Base-by-base conservation (phyloP, 2,113 vertebrate genomes). In the Xenopus borealis region DNA sequence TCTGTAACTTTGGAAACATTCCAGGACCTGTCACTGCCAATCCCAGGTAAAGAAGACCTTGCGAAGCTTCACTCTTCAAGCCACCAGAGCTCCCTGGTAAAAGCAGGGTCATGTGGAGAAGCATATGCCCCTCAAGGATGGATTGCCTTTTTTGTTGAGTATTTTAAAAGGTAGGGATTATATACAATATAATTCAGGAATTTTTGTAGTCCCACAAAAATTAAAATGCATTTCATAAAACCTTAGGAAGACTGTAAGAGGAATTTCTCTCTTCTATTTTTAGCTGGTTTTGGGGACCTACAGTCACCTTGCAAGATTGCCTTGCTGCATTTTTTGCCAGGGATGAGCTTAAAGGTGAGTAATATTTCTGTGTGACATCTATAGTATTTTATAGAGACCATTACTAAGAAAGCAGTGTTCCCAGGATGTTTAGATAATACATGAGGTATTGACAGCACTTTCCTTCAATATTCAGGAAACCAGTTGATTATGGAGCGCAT, bases 281-380 rank as follows among this genome's bases (percentile, higher is more conserved):
- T 84, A 99, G 96, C 88, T 99, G 97, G 97, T 98, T 98, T 92
- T 99, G 97, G 97, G 97, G 97, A 81, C 97, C 97, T 68, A 92
- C 96, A 84, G 97, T 99, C 81, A 98, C 95, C 46, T 91, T 99
- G 87, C 96, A 99, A 89, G 97, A 99, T 87, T 98, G 97, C 84
- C 93, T 98, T 80, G 96, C 96, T 83, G 97, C 97, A 73, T 99
- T 99, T 88, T 99, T 99, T 81, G 94, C 96, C 75, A 93, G 96
- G 88, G 97, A 99, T 85, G 97, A 99, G 85, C 89, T 98, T 62
- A 99, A 99, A 92, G 96, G 97, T 98, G 84, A 93, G 92, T 58
- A 80, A 27, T 50, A 50, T 50, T 27, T 27, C 23, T 27, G 23
- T 27, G 23, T 27, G 23, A 10, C n/a, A 10, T 58, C 17, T 10